phyloP scores from a whole-genome alignment of 2,888 invertebrate species.

The Drosophila mayaguana region DNA sequence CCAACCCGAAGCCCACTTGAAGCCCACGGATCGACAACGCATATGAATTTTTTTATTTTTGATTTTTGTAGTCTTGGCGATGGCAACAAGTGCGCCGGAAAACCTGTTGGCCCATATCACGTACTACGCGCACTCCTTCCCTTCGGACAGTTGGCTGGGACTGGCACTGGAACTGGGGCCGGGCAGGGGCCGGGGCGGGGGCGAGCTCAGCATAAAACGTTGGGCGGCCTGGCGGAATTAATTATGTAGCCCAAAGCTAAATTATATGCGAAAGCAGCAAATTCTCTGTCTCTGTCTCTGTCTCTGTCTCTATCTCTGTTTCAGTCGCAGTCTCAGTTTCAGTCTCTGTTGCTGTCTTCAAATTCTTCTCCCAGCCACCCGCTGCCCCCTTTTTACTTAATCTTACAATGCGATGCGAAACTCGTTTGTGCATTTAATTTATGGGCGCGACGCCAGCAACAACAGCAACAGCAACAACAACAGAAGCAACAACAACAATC shows the following conservation, averaged over 20 bases:
- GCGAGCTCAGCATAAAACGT: conserved; percentile 56
- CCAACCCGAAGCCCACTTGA: conserved; percentile 43
- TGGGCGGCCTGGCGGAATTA: conserved; percentile 79
- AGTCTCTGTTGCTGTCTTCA: conserved; percentile 14
- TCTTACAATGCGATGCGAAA: conserved; percentile 72
- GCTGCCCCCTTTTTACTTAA: conserved; percentile 69
- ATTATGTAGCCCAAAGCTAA: conserved; percentile 82
- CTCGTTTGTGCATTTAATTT: conserved; percentile 81
- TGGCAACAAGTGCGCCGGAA: conserved; percentile 77
- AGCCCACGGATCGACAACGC: conserved; percentile 73
- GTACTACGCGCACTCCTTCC: conserved; percentile 64
- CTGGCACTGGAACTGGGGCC: conserved; percentile 25
- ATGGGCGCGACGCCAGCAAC: conserved; percentile 76
- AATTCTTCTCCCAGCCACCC: conserved; percentile 26
- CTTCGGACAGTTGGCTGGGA: conserved; percentile 23
- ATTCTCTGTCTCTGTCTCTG: conserved; percentile 35
- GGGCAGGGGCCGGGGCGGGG: neutral
- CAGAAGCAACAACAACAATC: conserved; percentile 36
- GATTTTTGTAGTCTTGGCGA: conserved; percentile 51
- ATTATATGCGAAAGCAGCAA: conserved; percentile 80
- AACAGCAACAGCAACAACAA: conserved; percentile 44
- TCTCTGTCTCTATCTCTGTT: neutral
- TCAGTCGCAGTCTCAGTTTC: conserved; percentile 7
- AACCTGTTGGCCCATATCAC: conserved; percentile 81
- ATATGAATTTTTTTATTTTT: conserved; percentile 61